Base-by-base conservation (phyloP, 92 coral and sea anemone genomes). In the Muricea muricata region DNA sequence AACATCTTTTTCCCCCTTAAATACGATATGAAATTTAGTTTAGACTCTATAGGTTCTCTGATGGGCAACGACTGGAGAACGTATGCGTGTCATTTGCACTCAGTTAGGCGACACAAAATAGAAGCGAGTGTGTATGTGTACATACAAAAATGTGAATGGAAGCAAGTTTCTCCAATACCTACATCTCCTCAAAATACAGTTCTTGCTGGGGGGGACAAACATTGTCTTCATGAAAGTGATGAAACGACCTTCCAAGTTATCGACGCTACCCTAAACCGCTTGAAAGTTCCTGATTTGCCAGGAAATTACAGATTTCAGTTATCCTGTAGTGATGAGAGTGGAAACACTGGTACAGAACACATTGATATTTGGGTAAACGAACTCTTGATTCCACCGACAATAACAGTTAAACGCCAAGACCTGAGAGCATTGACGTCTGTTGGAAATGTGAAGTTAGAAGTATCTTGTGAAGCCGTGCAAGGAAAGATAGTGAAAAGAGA, bases 271-370 rank as follows among this genome's bases (percentile, higher is more conserved):
- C 31, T 47, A 1, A 20, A 32, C 11, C 24, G 14, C 21, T 41
- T 73, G 29, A 73, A 20, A 24, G 58, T 73, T 9, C 79, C 79
- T 35, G n/a, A n/a, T n/a, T n/a, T n/a, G n/a, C 79, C 7, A 1
- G 79, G 79, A 24, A 73, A 26, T 34, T 73, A 73, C n/a, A 45
- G 20, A 40, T 73, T 73, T 41, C 58, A 41, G n/a, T 55, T 73
- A 23, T 17, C 23, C 31, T 73, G 79, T 30, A 45, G 17, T 1
- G 79, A 73, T 45, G 15, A 73, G 17, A 41, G 32, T 5, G 33
- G 17, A 3, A n/a, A 41, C 79, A 73, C 21, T 0, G 15, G 29
- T 45, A 47, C 42, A 41, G 6, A 41, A 47, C 79, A 47, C 21
- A 34, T 73, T 26, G 33, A 41, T 31, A 20, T 73, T n/a, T 41